Base-by-base conservation (phyloP, 2,113 vertebrate genomes). In the Paradoxurus hermaphroditus region DNA sequence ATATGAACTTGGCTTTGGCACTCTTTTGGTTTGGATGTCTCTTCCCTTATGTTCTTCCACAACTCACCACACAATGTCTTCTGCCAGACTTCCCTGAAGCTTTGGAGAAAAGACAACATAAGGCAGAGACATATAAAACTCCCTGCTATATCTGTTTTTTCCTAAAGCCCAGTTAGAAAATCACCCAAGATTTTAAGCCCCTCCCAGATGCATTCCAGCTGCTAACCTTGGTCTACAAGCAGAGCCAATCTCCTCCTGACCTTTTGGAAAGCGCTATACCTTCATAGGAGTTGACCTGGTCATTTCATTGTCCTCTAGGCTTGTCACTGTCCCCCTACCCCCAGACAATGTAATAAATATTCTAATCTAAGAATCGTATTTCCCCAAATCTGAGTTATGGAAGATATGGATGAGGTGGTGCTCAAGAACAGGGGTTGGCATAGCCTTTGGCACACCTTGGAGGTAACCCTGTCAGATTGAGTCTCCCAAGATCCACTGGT, bases 51-150 rank as follows among this genome's bases (percentile, higher is more conserved):
- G 5, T 9, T 29, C 62, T 16, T 68, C 19, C 7, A 36, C 18
- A 62, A 19, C 1, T 4, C 13, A 36, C 34, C 11, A 5, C 21
- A 23, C 19, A 12, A 7, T 0, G 0, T 31, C 27, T 53, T 82
- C 51, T 65, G 4, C 5, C 31, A 39, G 29, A 23, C 9, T 51
- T 86, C 41, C 6, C 6, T 36, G 59, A 49, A 59, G 19, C 41
- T 93, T 77, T 49, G 78, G 21, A 91, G 59, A 3, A 78, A 85
- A 68, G 16, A 62, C 13, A 70, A 6, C 31, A 51, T 19, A 49
- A 19, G 19, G 15, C 25, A 82, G n/a, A 86, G 19, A 25, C 27
- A 34, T 23, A 18, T 86, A 27, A 72, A 79, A 36, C 16, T 27
- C 1, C 39, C 34, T 63, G 18, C 21, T 31, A 53, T 70, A n/a